Base-by-base conservation (phyloP, 2,797 vertebrate genomes). In the Poliocrania exsul region DNA sequence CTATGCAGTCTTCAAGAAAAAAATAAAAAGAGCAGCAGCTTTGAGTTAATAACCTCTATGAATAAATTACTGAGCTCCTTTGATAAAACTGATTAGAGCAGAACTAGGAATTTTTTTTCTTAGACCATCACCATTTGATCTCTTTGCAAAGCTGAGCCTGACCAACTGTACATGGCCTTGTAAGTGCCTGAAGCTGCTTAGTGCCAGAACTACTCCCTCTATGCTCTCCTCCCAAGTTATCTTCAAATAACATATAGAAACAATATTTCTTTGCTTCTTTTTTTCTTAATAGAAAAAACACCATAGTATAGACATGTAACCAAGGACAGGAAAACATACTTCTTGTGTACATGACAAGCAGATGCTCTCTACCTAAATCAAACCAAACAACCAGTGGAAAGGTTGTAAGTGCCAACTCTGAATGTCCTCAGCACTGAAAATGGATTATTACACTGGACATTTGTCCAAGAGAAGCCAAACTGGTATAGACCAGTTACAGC, bases 31-130 rank as follows among this genome's bases (percentile, higher is more conserved):
- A 53, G 9, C 5, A 69, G 40, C 11, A 56, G 83, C 49, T 86
- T 14, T 83, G 40, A 71, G 24, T 82, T 67, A 89, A 86, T 18
- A 86, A 77, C 23, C 57, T 90, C 73, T 87, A 57, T 70, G 91
- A 90, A 89, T 78, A 86, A 86, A 85, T 78, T 85, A 91, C 33
- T 49, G 49, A 96, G 49, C 21, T 86, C 79, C 64, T 82, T 79
- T 82, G 46, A 91, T 73, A 88, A 72, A 94, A 86, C 19, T 58
- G 72, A 90, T 62, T 46, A 67, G 33, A 90, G 28, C 4, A 29
- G 29, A 88, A 80, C 35, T 29, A 74, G 44, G 49, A 80, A 53
- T 26, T 44, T 60, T 44, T 60, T 77, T 95, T 82, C 69, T 71
- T 73, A 57, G 61, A 77, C 64, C 29, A 73, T 56, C 20, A 69